Conservation (phyloP, 2,888 invertebrate genomes). For the Zootermopsis nevadensis region DNA sequence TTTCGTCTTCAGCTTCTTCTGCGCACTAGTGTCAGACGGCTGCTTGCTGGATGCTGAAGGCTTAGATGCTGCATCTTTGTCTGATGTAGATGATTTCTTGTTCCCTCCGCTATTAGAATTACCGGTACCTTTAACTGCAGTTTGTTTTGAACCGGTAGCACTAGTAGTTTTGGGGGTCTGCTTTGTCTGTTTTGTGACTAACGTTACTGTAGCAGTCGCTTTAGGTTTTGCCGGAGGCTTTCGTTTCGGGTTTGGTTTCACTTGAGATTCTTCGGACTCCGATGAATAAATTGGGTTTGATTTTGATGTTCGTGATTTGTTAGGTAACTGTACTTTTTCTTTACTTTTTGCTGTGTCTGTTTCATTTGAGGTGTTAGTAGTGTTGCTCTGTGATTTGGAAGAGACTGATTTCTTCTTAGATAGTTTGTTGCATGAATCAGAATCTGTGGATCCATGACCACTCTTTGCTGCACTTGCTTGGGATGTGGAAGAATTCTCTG, state of each 20-base stretch:
- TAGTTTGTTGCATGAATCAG: slow-evolving; percentile 53
- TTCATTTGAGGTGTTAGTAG: slow-evolving; percentile 54
- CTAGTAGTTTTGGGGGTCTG: slow-evolving; percentile 59
- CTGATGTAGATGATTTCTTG: slow-evolving; percentile 53
- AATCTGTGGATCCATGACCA: slow-evolving; percentile 55
- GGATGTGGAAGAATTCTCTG: slow-evolving; percentile 57
- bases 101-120: slow-evolving; percentile 57
- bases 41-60: slow-evolving; percentile 55
- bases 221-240: slow-evolving; percentile 72
- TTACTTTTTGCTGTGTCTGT: slow-evolving; percentile 55
- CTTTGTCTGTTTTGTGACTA: slow-evolving; percentile 65
- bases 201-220: slow-evolving; percentile 70
- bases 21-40: slow-evolving; percentile 55
- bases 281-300: slow-evolving; percentile 69
- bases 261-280: slow-evolving; percentile 68
- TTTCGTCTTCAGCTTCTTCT: slow-evolving; percentile 72
- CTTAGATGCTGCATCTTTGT: slow-evolving; percentile 52
- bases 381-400: slow-evolving; percentile 45
- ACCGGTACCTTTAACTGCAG: slow-evolving; percentile 57
- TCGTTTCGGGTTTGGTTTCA: slow-evolving; percentile 64
- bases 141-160: slow-evolving; percentile 61
- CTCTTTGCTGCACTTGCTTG: slow-evolving; percentile 56
- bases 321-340: slow-evolving; percentile 53
- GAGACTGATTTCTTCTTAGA: slow-evolving; percentile 53
- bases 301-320: slow-evolving; percentile 57